These are phyloP conservation scores for Whitmania pigra DNA, from an alignment of 1,140 invertebrate species.

Conservation along the genomic window DNA sequence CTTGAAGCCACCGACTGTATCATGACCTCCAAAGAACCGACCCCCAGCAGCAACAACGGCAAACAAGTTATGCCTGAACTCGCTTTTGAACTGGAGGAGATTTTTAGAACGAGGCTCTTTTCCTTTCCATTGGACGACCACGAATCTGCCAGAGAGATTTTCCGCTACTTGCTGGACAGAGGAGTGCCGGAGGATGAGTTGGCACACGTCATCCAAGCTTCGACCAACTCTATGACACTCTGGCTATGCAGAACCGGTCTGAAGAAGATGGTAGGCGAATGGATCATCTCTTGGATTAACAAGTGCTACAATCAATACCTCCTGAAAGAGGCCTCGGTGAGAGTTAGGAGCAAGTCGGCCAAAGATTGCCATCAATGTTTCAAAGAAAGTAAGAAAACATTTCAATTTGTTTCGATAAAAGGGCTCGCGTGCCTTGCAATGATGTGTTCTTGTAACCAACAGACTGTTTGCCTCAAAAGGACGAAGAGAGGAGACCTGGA, in stretches of 20 bases:
- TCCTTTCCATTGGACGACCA: constrained; percentile 25
- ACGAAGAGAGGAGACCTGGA: too few species aligned
- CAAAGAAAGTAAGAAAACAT: too few species aligned
- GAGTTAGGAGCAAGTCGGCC: too few species aligned
- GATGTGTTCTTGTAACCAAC: too few species aligned
- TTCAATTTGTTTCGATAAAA: too few species aligned
- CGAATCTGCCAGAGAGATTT: constrained; percentile 20
- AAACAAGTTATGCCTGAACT: constrained; percentile 18
- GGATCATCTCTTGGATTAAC: constrained; percentile 26
- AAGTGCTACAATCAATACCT: constrained; percentile 20
- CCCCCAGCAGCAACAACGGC: background rate
- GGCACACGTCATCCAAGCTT: constrained; percentile 24
- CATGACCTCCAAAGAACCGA: background rate
- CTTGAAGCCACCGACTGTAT: background rate
- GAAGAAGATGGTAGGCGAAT: constrained; percentile 24
- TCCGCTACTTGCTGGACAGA: constrained; percentile 22
- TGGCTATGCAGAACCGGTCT: constrained; percentile 19
- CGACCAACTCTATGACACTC: constrained; percentile 20
- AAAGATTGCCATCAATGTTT: too few species aligned
- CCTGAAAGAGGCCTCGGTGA: background rate
- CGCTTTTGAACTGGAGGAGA: constrained; percentile 22
- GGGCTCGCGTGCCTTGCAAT: too few species aligned
- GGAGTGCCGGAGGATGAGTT: constrained; percentile 24
- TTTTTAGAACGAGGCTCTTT: constrained; percentile 22
- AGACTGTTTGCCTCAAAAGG: too few species aligned